Evolutionary conservation across 1,140 invertebrate species (phyloP).

Genomic region (Holcopasites calliopsidis): DNA sequence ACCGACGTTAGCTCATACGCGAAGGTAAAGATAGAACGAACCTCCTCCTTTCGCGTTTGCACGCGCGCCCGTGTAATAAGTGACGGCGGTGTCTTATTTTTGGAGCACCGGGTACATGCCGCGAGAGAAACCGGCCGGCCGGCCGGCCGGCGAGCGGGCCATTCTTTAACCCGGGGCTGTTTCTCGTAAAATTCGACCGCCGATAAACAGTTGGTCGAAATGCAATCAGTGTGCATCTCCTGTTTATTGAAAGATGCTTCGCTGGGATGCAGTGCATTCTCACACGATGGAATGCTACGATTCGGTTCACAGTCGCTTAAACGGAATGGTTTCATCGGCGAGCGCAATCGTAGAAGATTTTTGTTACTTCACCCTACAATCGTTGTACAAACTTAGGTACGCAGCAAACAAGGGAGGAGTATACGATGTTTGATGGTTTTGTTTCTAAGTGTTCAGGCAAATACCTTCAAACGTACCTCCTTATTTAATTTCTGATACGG

Average conservation of each 20-base stretch:
- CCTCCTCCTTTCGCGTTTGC: conserved; percentile 35
- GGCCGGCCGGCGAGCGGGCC: not conserved
- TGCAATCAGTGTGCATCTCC: not conserved
- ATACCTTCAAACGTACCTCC: conserved; percentile 21
- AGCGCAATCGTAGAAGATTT: conserved; percentile 42
- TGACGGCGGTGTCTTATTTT: conserved; percentile 40
- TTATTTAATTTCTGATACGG: conserved; percentile 11
- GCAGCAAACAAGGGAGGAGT: conserved; percentile 12
- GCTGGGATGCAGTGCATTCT: not conserved
- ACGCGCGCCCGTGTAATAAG: conserved; percentile 38
- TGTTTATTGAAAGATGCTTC: conserved; percentile 29
- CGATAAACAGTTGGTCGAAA: conserved; percentile 17
- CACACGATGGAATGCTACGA: too few species aligned
- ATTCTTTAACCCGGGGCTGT: not conserved
- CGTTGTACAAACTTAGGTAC: conserved; percentile 30
- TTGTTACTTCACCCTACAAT: conserved; percentile 20
- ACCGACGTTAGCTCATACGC: conserved; percentile 53
- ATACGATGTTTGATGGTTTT: conserved; percentile 36
- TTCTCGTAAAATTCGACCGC: not conserved
- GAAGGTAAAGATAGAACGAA: conserved; percentile 62
- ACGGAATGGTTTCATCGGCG: too few species aligned
- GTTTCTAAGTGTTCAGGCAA: conserved; percentile 42
- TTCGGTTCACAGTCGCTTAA: too few species aligned
- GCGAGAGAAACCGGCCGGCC: not conserved
- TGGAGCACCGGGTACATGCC: conserved; percentile 38